phyloP scores from a whole-genome alignment of 2,113 vertebrate species.

The Alosa alosa region DNA sequence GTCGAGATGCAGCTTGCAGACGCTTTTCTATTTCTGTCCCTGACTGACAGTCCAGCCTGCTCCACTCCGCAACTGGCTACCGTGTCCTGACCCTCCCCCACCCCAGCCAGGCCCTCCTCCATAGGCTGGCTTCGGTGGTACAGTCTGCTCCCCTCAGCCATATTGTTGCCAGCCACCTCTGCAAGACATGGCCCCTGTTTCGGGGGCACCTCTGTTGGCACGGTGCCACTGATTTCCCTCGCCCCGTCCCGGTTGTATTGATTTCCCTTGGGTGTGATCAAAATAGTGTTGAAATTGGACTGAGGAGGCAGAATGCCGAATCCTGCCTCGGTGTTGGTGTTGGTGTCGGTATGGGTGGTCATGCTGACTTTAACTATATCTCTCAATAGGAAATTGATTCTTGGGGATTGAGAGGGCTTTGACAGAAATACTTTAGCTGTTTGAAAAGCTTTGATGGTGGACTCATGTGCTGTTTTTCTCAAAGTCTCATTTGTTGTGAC shows the following conservation, averaged over 20 bases:
- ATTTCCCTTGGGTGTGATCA: constrained; percentile 22
- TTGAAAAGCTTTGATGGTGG: constrained; percentile 4
- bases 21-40: constrained; percentile 67
- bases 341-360: constrained; percentile 25
- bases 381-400: not conserved
- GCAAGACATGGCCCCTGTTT: constrained; percentile 26
- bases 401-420: not conserved
- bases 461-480: constrained; percentile 8
- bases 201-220: constrained; percentile 26
- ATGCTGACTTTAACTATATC: constrained; percentile 13
- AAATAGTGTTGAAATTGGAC: constrained; percentile 34
- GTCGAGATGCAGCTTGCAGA: constrained; percentile 61
- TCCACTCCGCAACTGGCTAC: constrained; percentile 46
- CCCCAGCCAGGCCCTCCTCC: constrained; percentile 15
- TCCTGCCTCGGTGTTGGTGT: constrained; percentile 19
- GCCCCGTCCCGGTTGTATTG: constrained; percentile 18
- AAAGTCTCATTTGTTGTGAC: constrained; percentile 24
- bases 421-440: not conserved
- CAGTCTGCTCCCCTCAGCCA: constrained; percentile 25
- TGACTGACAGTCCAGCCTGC: constrained; percentile 69
- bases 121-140: constrained; percentile 21
- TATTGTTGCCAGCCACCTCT: constrained; percentile 24
- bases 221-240: constrained; percentile 7
- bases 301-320: not conserved
- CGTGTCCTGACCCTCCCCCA: constrained; percentile 38